These are phyloP conservation scores for Loriculus beryllinus DNA, from an alignment of 2,797 vertebrate species.

Conservation along the genomic window DNA sequence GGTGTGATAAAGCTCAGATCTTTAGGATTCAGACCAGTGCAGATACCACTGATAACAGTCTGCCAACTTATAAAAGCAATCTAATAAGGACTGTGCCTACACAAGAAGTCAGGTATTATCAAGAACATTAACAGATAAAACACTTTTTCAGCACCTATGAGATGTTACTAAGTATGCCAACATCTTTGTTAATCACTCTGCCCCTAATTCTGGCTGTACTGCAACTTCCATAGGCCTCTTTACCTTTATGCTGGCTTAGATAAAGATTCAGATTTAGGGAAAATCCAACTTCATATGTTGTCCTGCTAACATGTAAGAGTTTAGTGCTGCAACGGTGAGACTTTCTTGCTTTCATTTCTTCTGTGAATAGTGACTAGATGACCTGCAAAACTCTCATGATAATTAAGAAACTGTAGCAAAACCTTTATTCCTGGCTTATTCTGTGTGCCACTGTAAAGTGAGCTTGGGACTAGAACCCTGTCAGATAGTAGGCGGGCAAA, in stretches of 20 bases:
- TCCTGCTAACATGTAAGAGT: background rate
- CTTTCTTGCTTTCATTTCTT: background rate
- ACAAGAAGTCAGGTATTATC: background rate
- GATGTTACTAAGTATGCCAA: background rate
- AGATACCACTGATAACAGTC: background rate
- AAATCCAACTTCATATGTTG: background rate
- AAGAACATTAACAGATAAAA: background rate
- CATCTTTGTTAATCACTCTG: background rate
- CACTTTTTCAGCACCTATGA: background rate
- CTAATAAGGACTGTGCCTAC: background rate
- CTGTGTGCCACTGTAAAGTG: fast-evolving
- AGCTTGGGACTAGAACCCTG: fast-evolving
- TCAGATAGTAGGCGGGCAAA: background rate
- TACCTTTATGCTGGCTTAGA: background rate
- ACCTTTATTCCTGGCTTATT: background rate
- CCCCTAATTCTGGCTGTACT: background rate
- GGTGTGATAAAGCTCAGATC: background rate
- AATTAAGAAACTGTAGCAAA: background rate
- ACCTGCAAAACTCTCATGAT: background rate
- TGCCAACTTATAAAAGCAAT: background rate
- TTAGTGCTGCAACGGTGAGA: background rate
- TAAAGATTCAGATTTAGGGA: background rate
- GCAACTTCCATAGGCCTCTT: background rate
- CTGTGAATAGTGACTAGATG: background rate
- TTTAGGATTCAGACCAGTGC: background rate